Percentiles rank a stretch among this genome's conserved stretches.
phyloP scores from a whole-genome alignment of 2,113 vertebrate genomes.

The Chaenogobius annularis region DNA sequence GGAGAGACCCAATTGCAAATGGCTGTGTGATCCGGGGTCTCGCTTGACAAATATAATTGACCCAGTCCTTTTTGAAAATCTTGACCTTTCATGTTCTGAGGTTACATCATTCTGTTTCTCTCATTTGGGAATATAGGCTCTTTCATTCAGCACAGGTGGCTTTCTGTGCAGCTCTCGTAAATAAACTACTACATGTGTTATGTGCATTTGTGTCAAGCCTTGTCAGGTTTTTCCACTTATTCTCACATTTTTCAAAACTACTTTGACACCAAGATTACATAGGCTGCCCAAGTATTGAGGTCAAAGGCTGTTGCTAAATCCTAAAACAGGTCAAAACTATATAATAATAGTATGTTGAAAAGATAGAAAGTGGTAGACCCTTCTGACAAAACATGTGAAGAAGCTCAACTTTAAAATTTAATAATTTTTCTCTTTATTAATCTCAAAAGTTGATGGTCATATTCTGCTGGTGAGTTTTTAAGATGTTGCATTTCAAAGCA shows the following conservation, averaged over 20 bases:
- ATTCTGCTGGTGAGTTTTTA: not conserved
- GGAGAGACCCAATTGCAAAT: not conserved
- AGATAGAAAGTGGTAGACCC: conserved; percentile 13
- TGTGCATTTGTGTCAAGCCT: not conserved
- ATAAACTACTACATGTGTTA: conserved; percentile 4
- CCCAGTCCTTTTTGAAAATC: conserved; percentile 26
- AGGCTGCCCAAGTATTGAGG: not conserved
- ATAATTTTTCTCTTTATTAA: conserved; percentile 56
- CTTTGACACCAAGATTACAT: not conserved
- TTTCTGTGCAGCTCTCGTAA: not conserved
- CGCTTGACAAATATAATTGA: conserved; percentile 31
- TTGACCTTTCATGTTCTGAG: not conserved
- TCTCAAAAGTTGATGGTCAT: conserved; percentile 55
- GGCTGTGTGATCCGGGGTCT: not conserved
- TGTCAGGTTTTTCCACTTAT: not conserved
- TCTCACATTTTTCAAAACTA: not conserved
- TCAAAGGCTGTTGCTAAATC: not conserved
- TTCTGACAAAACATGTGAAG: not conserved
- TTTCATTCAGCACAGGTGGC: not conserved
- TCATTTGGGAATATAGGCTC: not conserved
- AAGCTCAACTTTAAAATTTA: conserved; percentile 21
- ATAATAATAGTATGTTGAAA: not conserved
- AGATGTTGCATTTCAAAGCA: not conserved
- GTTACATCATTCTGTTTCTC: not conserved
- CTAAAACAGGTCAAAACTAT: conserved; percentile 3